phyloP scores from a whole-genome alignment of 2,888 invertebrate genomes.

The Eretmocerus hayati region DNA sequence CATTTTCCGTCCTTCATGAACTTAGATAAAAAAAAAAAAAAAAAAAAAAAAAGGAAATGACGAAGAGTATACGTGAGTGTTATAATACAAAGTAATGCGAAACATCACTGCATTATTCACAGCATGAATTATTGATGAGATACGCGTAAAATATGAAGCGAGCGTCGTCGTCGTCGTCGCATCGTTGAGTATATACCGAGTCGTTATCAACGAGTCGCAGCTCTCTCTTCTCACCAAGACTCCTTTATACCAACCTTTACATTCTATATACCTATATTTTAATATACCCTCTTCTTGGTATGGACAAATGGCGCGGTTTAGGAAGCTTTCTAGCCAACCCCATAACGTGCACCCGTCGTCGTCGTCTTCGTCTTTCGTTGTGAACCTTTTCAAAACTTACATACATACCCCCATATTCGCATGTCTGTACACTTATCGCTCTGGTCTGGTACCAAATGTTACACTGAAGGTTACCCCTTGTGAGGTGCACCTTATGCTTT shows the following conservation, averaged over 20 bases:
- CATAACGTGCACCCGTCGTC: not conserved
- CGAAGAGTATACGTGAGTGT: no score
- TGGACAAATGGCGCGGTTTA: conserved; percentile 22
- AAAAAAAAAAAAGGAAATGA: no score
- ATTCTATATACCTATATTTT: no score
- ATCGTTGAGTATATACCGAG: no score
- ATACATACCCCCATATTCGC: not conserved
- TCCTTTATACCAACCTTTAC: no score
- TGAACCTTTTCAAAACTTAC: no score
- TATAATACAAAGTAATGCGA: conserved; percentile 25
- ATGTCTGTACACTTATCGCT: not conserved
- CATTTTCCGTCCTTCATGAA: no score
- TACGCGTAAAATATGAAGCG: conserved; percentile 45
- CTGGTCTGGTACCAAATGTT: conserved; percentile 4
- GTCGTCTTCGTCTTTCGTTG: conserved; percentile 1
- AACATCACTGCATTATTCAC: conserved; percentile 44
- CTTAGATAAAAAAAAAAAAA: no score
- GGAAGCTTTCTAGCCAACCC: not conserved
- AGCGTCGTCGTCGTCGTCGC: no score
- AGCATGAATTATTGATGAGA: conserved; percentile 46
- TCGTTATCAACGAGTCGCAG: conserved; percentile 43
- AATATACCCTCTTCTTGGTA: not conserved
- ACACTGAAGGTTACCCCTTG: no score
- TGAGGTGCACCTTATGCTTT: conserved; percentile 9
- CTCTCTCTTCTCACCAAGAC: conserved; percentile 7